phyloP scores from a whole-genome alignment of 2,113 vertebrate genomes.

The Misgurnus anguillicaudatus region DNA sequence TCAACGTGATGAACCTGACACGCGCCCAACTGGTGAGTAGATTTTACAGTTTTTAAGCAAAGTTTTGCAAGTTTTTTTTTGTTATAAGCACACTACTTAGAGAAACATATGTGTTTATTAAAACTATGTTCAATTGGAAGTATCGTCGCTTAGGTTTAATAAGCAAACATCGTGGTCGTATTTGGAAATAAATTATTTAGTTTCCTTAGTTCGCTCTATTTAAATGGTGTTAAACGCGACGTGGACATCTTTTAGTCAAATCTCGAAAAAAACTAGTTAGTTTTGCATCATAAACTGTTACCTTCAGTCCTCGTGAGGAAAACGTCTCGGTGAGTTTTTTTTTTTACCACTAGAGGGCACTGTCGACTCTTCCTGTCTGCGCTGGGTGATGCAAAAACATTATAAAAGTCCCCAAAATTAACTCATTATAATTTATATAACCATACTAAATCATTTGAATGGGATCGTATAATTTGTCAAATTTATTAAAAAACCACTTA shows the following conservation, averaged over 20 bases:
- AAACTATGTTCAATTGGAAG: too few relatives aligned
- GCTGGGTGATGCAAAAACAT: neutral
- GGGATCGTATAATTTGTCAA: neutral
- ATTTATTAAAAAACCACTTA: neutral
- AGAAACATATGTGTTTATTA: too few relatives aligned
- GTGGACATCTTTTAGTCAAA: too few relatives aligned
- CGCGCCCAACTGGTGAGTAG: too few relatives aligned
- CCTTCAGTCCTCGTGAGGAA: neutral
- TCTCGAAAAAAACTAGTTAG: neutral
- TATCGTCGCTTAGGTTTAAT: too few relatives aligned
- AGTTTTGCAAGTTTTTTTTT: too few relatives aligned
- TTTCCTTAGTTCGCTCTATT: neutral
- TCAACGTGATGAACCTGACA: too few relatives aligned
- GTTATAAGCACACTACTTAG: too few relatives aligned
- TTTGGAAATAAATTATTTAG: too few relatives aligned
- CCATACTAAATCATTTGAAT: neutral
- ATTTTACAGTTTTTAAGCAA: too few relatives aligned
- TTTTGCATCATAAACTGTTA: neutral
- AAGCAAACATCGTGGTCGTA: too few relatives aligned
- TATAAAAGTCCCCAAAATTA: neutral
- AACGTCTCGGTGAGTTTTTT: neutral
- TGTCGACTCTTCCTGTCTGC: conserved; percentile 1
- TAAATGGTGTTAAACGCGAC: too few relatives aligned
- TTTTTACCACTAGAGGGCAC: conserved; percentile 39
- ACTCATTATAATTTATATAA: neutral